Percentiles rank a stretch among this genome's conserved stretches.
Evolutionary conservation across 1,140 invertebrate species (phyloP).

Genomic region (Hypsibius dujardini): DNA sequence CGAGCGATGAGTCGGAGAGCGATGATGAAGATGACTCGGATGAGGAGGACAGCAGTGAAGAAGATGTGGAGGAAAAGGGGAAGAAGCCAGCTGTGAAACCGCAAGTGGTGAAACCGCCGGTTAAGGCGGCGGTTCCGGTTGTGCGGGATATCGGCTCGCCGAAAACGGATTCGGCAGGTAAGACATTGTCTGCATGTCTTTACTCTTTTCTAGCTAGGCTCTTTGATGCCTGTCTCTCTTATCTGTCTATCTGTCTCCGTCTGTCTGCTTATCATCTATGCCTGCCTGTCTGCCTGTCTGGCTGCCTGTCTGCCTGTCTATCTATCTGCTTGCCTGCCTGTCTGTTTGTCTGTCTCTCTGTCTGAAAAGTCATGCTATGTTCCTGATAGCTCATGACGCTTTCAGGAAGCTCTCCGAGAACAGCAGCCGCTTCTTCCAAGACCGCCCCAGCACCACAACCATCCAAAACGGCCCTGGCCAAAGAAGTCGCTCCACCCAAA

Average conservation of each 20-base stretch:
- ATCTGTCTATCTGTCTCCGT: no score
- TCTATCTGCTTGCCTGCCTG: no score
- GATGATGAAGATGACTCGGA: conserved; percentile 29
- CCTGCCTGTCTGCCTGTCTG: no score
- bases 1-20: conserved; percentile 26
- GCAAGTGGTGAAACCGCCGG: conserved; percentile 21
- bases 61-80: conserved; percentile 23
- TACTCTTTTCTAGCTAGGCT: no score
- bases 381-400: background rate
- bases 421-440: no score
- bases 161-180: conserved; percentile 19
- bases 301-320: no score
- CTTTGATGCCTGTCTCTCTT: no score
- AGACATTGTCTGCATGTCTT: no score
- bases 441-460: background rate
- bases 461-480: background rate
- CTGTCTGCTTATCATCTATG: no score
- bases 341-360: no score
- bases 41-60: conserved; percentile 28
- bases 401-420: conserved; percentile 21
- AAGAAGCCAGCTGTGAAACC: conserved; percentile 4
- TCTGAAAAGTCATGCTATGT: background rate
- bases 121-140: conserved; percentile 20
- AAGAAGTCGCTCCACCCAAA: conserved; percentile 1
- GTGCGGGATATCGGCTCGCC: conserved; percentile 20